Evolutionary conservation across 2,888 invertebrate genomes (phyloP), one percentile per base, ranked within the genome.

Genomic region (Eutolmus rufibarbis): DNA sequence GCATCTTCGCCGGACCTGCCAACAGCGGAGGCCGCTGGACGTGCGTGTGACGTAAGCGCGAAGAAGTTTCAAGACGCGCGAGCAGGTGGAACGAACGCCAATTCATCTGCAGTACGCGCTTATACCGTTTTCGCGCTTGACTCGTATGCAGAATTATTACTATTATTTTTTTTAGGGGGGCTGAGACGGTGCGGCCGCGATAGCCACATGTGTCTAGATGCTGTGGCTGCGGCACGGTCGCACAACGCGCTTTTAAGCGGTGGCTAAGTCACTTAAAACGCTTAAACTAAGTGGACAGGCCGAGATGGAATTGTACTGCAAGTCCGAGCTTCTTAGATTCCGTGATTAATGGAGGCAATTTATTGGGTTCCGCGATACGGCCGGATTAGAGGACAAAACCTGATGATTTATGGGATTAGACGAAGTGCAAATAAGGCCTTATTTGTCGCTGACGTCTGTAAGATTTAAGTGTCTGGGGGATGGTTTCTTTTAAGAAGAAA

Each of bases 311-410:
- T 78, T 78, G 37, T 78, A 78, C 23, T 78, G 40, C 78, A 78
- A 78, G 78, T n/a, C 78, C 43, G 9, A 51, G 23, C 31, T 37
- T 56, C 56, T 66, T 66, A 40, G 78, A 81, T 43, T 56, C 31
- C n/a, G 7, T 56, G 81, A 81, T 81, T 81, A 81, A 81, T 81
- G 56, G 81, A 46, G 56, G 81, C 81, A 81, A 81, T 81, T 81
- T 81, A 81, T 81, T 56, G 81, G 56, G 23, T 81, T 23, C 31
- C 28, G 81, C 51, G 81, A 51, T 56, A 56, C 34, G 37, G 28
- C 28, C 51, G 56, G 56, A 81, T 81, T 81, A 81, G 51, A 81
- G 31, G 28, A 34, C 81, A 51, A 56, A 28, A 28, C 81, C 51
- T n/a, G 7, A 14, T 81, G 56, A 81, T 81, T 81, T 81, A 81